These are phyloP conservation scores for Lepus timidus DNA, from an alignment of 2,113 vertebrate genomes.

Conservation along the genomic window DNA sequence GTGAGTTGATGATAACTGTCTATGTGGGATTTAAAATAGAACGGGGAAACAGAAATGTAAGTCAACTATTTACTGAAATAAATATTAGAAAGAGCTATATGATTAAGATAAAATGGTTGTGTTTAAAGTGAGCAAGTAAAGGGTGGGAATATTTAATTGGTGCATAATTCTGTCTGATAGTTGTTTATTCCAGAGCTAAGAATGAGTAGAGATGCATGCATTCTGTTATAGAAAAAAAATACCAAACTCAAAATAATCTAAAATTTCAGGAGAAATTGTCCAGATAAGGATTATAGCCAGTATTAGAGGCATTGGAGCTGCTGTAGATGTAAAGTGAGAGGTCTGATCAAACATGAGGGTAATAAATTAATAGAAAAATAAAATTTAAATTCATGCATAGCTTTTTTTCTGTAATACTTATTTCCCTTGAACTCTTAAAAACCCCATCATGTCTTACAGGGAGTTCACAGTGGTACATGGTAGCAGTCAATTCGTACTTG, in stretches of 20 bases:
- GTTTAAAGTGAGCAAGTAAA: neutral
- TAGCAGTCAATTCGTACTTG: neutral
- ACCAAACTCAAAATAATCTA: conserved; percentile 22
- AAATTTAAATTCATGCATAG: too few species aligned
- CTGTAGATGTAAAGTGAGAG: neutral
- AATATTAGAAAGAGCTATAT: neutral
- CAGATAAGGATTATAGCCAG: neutral
- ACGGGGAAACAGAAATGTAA: neutral
- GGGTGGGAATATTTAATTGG: neutral
- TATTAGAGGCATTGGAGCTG: neutral
- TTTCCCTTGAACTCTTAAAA: too few species aligned
- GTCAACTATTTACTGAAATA: neutral
- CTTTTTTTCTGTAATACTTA: too few species aligned
- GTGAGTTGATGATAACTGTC: neutral
- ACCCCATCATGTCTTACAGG: neutral
- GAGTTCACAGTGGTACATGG: neutral
- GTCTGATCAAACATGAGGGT: neutral
- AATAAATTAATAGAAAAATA: too few species aligned
- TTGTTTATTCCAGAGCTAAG: neutral
- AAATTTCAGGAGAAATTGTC: neutral
- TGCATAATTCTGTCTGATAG: neutral
- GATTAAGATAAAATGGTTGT: neutral
- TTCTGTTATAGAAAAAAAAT: neutral
- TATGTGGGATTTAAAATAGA: neutral
- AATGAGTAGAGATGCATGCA: neutral